Base-by-base conservation (phyloP, 2,113 vertebrate genomes). In the Poicephalus meyeri region DNA sequence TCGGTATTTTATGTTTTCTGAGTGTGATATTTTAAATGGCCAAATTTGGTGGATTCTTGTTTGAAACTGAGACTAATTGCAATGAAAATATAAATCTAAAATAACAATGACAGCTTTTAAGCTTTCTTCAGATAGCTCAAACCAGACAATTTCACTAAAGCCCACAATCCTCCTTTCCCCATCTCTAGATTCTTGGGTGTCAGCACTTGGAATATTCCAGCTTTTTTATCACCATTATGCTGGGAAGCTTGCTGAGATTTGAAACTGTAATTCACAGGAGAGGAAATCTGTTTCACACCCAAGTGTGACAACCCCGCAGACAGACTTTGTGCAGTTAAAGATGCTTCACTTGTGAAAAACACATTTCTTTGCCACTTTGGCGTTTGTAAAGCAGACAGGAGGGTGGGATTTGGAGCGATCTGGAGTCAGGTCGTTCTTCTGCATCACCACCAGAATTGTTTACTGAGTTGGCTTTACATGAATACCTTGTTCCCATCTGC, bases 401-500 rank as follows among this genome's bases (percentile, higher is more conserved):
- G 72, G 13, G 41, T 66, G 78, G 82, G 92, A 87, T 88, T 72
- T 77, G 58, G 79, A 87, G 33, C 23, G 41, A 46, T 49, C 50
- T 80, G 91, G 71, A 89, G 49, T 65, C 44, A 41, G 29, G 50
- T 44, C 1, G 2, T 42, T 66, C 41, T 81, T 70, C 76, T 65
- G 41, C 84, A 79, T 86, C 88, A 49, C 46, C 66, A 60, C 4
- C 46, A 69, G 84, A 52, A 68, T 58, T 95, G 91, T 91, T 93
- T 88, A 85, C 76, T 39, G 65, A 72, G 64, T 58, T 88, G 80
- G 70, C 70, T 93, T 88, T 64, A 63, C 80, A 64, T 68, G 74
- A 91, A 86, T 82, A 82, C 55, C 64, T 89, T 50, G 61, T 70
- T 91, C 91, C 64, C 88, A 91, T 89, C 76, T 93, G 84, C 76